These are phyloP conservation scores for Drosophila fulvimacula DNA, from an alignment of 2,888 invertebrate genomes.

Conservation along the genomic window DNA sequence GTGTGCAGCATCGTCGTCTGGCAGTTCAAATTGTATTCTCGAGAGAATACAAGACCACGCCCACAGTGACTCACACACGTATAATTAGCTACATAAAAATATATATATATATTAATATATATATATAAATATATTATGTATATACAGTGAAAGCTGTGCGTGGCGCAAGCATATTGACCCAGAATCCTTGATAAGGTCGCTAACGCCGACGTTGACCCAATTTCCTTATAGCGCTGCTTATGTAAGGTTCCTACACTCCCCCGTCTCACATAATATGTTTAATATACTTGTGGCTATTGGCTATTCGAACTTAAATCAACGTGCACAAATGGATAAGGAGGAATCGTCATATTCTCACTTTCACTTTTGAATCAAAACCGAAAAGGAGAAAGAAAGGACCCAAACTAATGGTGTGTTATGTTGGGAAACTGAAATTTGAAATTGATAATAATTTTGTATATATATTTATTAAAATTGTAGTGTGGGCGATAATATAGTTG, in stretches of 20 bases:
- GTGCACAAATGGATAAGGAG: neutral
- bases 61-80: constrained; percentile 21
- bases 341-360: neutral
- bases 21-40: constrained; percentile 44
- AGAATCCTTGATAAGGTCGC: constrained; percentile 77
- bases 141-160: constrained; percentile 19
- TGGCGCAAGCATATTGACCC: constrained; percentile 73
- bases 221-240: constrained; percentile 44
- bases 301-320: constrained; percentile 16
- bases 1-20: constrained; percentile 25
- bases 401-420: no score
- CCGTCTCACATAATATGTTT: constrained; percentile 18
- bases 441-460: neutral
- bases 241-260: constrained; percentile 34
- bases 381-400: neutral
- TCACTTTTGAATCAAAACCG: neutral
- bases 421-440: no score
- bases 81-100: constrained; percentile 29
- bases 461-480: neutral
- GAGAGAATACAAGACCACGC: constrained; percentile 39
- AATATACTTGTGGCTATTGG: constrained; percentile 33
- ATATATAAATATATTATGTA: constrained; percentile 1
- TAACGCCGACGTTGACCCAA: constrained; percentile 62
- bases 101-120: constrained; percentile 5
- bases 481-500: neutral